phyloP scores from a whole-genome alignment of 2,888 invertebrate genomes.

The Mythimna vitellina region DNA sequence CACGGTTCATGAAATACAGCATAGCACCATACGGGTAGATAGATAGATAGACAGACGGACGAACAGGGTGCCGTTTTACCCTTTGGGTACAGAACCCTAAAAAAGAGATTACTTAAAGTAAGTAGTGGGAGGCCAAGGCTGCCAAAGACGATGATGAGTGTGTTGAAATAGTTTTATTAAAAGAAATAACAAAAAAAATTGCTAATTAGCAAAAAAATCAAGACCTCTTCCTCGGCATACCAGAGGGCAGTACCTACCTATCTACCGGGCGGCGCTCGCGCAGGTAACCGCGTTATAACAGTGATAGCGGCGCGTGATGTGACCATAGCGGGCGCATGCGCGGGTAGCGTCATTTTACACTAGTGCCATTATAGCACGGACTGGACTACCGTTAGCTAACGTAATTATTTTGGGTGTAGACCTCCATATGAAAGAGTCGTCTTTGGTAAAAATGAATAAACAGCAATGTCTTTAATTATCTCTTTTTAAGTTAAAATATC shows the following conservation, averaged over 20 bases:
- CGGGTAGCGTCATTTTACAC: conserved; percentile 73
- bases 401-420: conserved; percentile 32
- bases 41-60: no score
- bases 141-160: not conserved
- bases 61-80: no score
- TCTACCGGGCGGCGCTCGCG: conserved; percentile 76
- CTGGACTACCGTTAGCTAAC: conserved; percentile 52
- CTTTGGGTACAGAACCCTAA: no score
- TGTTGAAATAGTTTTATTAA: not conserved
- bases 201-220: conserved; percentile 70
- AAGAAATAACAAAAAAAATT: not conserved
- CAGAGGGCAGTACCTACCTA: conserved; percentile 65
- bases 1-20: no score
- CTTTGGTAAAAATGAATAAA: no score
- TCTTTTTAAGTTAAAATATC: no score
- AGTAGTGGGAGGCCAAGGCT: no score
- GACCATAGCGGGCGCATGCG: conserved; percentile 81
- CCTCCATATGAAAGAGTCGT: not conserved
- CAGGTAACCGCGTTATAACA: conserved; percentile 85
- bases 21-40: no score
- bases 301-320: conserved; percentile 86
- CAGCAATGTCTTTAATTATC: no score
- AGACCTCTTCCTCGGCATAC: conserved; percentile 66
- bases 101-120: not conserved
- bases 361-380: conserved; percentile 65